Base-by-base conservation (phyloP, 1,140 invertebrate species). In the Fopius arisanus region DNA sequence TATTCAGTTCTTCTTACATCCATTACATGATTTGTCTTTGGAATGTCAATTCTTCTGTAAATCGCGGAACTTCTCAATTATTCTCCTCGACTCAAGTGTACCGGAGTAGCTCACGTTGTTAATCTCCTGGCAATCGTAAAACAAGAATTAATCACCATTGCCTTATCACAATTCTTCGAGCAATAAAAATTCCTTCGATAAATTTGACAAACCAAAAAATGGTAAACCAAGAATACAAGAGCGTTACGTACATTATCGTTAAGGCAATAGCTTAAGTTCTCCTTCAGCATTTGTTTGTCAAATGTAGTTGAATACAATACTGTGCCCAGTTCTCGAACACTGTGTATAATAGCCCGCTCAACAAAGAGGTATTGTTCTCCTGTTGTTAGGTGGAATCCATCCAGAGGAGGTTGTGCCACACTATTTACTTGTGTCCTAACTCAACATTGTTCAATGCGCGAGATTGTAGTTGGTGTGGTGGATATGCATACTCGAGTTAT, bases 291-390 rank as follows among this genome's bases (percentile, higher is more conserved):
- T 59, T 59, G 54, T 59, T 59, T 59, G 54, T 59, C 54, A 59
- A 28, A 59, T 59, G 54, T 59, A 41, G 28, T 37, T 16, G 54
- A 40, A 54, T 41, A 41, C 59, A 26, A 31, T 43, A 21, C 28
- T 54, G n/a, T 67, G 54, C 71, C 65, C 33, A 75, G 54, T 71
- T 78, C 76, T 81, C 79, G 66, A 75, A 76, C 62, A 65, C 29
- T n/a, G 28, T 19, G 62, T 65, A 65, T 65, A 65, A 65, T 65
- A 33, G 62, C 28, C 16, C 54, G 80, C 72, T 75, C 74, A 72
- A 80, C 83, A 80, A 83, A 85, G 79, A 81, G 76, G 78, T 73
- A 81, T 82, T 82, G 81, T 82, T 82, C 79, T 51, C 41, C 62
- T 65, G 62, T 65, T 65, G 62, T 65, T 65, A 65, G 62, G 62